phyloP scores from a whole-genome alignment of 2,888 invertebrate species.

The Drosophila helvetica region DNA sequence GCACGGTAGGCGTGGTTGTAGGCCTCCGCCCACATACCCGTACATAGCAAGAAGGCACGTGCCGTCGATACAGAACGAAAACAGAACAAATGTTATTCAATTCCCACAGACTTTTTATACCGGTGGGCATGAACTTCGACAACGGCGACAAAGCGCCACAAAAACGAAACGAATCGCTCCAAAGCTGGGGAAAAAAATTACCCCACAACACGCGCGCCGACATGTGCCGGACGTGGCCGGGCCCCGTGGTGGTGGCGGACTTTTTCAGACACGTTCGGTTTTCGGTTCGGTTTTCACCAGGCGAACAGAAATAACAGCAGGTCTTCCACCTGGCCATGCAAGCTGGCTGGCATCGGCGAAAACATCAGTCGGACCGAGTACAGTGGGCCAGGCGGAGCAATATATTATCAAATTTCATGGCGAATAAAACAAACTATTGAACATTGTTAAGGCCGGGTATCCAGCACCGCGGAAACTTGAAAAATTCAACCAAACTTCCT shows the following conservation, averaged over 20 bases:
- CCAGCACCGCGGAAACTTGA: too few relatives aligned
- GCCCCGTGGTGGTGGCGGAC: conserved; percentile 66
- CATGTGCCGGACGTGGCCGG: conserved; percentile 62
- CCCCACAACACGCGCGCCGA: conserved; percentile 59
- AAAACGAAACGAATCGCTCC: conserved; percentile 20
- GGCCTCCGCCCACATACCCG: conserved; percentile 73
- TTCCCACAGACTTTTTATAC: conserved; percentile 23
- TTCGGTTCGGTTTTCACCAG: conserved; percentile 75
- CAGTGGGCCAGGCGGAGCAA: conserved; percentile 10
- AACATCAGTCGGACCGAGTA: conserved; percentile 9
- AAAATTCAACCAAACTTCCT: too few relatives aligned
- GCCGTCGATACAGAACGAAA: conserved; percentile 39
- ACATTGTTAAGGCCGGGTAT: too few relatives aligned
- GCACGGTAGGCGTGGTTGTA: conserved; percentile 74
- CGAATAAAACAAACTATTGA: too few relatives aligned
- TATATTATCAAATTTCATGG: not conserved
- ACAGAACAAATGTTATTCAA: conserved; percentile 57
- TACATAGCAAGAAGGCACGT: conserved; percentile 43
- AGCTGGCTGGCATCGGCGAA: conserved; percentile 8
- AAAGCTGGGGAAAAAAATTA: conserved; percentile 66
- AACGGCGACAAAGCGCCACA: conserved; percentile 32
- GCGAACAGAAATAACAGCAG: conserved; percentile 49
- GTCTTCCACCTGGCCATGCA: conserved; percentile 19
- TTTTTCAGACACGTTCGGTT: conserved; percentile 77
- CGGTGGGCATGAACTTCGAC: conserved; percentile 35